Base-by-base conservation (phyloP, 2,888 invertebrate genomes). In the Torymus texanus region DNA sequence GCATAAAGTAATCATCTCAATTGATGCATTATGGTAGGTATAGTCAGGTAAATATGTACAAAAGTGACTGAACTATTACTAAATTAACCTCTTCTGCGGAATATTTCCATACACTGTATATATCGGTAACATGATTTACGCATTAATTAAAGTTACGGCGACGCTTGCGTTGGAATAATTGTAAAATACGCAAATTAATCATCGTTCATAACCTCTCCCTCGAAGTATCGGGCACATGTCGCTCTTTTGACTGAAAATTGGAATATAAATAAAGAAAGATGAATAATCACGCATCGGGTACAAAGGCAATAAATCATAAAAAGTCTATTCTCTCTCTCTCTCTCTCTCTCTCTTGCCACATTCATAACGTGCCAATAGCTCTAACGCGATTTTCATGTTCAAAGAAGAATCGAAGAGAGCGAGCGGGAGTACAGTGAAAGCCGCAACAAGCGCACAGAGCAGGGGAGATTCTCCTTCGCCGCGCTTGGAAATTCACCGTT, bases 311-410 rank as follows among this genome's bases (percentile, higher is more conserved):
- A 55, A 29, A 73, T 73, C 55, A 73, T 70, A 59, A 63, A 62
- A 62, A 73, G 62, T 61, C 29, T 29, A 70, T 73, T 55, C 55
- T 55, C 29, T 29, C 29, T 29, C 29, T 29, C 29, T 29, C 29
- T 29, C 29, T 29, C 4, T 29, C 29, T 29, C 29, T 29, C 29
- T 29, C 41, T 63, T 16, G 55, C 10, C 13, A 41, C 29, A 73
- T 73, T 66, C 74, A 74, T 74, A 74, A 58, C 74, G 50, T 73
- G 63, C 63, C 73, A 73, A 73, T 73, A 29, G 66, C 51, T 59
- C 29, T 75, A 75, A 75, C 75, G 75, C 58, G 67, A 75, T 67
- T 75, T 75, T 53, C 75, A 67, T 75, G 67, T 75, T 75, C 61
- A 67, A 67, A 75, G 75, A 53, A 67, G 18, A 75, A 18, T n/a